Evolutionary conservation across 2,888 invertebrate species (phyloP), one percentile per base, ranked within the genome.

Genomic region (Lepeophtheirus nordmannii): DNA sequence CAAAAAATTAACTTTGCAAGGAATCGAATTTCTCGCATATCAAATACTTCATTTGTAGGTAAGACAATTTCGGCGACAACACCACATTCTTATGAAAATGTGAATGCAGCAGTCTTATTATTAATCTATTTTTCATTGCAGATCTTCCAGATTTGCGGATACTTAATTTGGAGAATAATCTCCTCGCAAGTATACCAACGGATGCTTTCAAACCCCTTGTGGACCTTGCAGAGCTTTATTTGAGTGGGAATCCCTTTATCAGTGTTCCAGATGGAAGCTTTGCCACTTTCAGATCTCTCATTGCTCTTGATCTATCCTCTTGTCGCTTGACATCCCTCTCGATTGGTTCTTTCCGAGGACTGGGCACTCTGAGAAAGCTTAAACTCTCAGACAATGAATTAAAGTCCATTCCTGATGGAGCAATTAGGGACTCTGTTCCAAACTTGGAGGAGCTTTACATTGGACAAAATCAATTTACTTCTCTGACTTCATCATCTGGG

Each of bases 1-100:
- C 69, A 70, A 38, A 68, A 68, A 37, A 69, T 75, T 14, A 65
- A 68, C 17, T 69, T 74, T n/a, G 69, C 69, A 37, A 68, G 70
- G 23, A 75, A 75, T 69, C 69, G 69, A 56, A 70, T 76, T 39
- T 64, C 67, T 2, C 68, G 68, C 9, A 69, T 76, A 9, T 71
- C 71, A 12, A 70, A 70, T 58, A 70, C 70, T 58, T 72, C 72
- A 0, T 75, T 76, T 62, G 69, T 69, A 17, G 73, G 73, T n/a
- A 60, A 30, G 57, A 57, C 8, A 10, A 14, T 23, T 20, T n/a
- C 2, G n/a, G 3, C 20, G 7, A 20, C 7, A 17, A 17, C 20
- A 1, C 20, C n/a, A 20, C 53, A 17, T n/a, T 53, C 2, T 53
- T 23, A 57, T 57, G 1, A 10, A 57, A 53, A 20, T 53, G 53